Evolutionary conservation across 2,797 vertebrate genomes (phyloP), one percentile per base, ranked within the genome.

Genomic region (Labeo calbasu): DNA sequence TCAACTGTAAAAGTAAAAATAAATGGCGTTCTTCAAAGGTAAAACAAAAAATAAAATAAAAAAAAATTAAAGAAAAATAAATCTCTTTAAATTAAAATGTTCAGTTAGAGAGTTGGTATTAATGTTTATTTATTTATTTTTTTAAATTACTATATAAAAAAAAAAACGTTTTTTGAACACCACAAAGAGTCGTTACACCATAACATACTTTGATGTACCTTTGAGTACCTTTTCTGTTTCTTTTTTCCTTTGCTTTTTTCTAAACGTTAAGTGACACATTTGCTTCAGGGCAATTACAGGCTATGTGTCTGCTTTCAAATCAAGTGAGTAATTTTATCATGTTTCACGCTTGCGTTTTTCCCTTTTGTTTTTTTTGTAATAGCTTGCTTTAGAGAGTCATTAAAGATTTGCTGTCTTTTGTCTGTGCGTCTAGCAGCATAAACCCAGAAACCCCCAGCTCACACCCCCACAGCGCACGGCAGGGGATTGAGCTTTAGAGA

Each of bases 331-430:
- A 83, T 83, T 59, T 50, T 50, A 83, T 83, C 82, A 28, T 23
- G 10, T 83, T 83, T 83, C 73, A 83, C 12, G 63, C 82, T 77
- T 77, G 57, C 6, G 1, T 59, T 69, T 77, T 48, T 23, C 2
- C 23, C 61, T 23, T 40, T 57, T 69, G 28, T 1, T 8, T 69
- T 23, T 83, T 77, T 77, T 59, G 23, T 68, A 69, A 77, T 70
- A 59, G 82, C 73, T 57, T 75, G 70, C 79, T 83, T 86, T 86
- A 86, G 85, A 66, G 79, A 65, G 19, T 86, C 85, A 83, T 86
- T 86, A 65, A 86, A 73, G 81, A 83, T 70, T 55, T 72, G 46
- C 59, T 79, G 82, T 59, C 81, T 79, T 71, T 79, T 73, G 81
- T 83, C 57, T 86, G 51, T n/a, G 55, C 12, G 15, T 86, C 69